These are phyloP conservation scores for Callochromis pleurospilus DNA, from an alignment of 2,113 vertebrate species.

Conservation along the genomic window DNA sequence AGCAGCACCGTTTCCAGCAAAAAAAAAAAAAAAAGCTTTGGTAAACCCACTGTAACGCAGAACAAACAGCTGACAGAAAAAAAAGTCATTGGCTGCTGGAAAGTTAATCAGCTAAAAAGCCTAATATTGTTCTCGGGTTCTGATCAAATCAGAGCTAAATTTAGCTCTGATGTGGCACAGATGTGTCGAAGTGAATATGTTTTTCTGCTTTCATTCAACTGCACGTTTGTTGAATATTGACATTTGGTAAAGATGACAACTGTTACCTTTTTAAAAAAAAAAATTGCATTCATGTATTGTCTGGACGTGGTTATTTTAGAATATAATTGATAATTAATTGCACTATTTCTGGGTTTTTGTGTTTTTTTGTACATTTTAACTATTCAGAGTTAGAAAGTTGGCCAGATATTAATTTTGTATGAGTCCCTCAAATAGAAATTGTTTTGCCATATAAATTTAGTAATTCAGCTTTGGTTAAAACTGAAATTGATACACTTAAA, in stretches of 20 bases:
- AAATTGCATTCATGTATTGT: neutral
- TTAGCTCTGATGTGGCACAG: neutral
- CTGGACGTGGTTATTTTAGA: neutral
- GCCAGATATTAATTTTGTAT: neutral
- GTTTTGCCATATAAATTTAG: neutral
- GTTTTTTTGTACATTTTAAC: accelerated
- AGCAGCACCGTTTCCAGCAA: neutral
- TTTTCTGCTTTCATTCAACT: neutral
- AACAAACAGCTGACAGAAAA: neutral
- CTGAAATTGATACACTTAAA: neutral
- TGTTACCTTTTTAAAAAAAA: neutral
- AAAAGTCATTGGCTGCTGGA: neutral
- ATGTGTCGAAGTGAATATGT: neutral
- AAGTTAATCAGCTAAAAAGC: neutral
- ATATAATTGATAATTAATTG: neutral
- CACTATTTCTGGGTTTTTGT: neutral
- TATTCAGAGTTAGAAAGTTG: neutral
- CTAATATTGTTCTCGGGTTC: neutral
- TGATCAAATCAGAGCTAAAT: neutral
- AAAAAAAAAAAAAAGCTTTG: accelerated
- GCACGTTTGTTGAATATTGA: neutral
- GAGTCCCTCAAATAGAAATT: neutral
- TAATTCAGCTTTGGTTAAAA: neutral
- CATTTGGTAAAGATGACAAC: neutral
- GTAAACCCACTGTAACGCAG: neutral